These are phyloP conservation scores for Pantherophis vulpinus DNA, from an alignment of 2,797 vertebrate genomes.

Conservation along the genomic window DNA sequence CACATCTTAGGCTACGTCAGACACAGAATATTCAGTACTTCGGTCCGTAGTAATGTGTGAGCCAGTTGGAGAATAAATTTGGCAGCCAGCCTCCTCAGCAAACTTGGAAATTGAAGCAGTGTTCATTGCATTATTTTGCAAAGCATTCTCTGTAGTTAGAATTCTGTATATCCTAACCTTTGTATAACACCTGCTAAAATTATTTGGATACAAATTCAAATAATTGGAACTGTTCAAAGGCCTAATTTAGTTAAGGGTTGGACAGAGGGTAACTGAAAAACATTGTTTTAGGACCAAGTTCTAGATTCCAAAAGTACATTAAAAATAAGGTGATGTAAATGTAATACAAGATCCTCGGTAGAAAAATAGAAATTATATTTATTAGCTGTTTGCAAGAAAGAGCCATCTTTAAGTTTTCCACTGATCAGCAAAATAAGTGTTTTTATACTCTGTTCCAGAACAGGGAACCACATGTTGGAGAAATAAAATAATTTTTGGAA, in stretches of 20 bases:
- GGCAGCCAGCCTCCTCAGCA: background rate
- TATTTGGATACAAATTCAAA: background rate
- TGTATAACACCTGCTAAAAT: background rate
- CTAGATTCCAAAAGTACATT: background rate
- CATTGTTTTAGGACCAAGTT: too few relatives aligned
- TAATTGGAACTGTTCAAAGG: background rate
- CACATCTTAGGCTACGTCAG: background rate
- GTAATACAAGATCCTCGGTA: background rate
- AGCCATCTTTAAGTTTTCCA: background rate
- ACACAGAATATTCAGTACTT: conserved; percentile 1
- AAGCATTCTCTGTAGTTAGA: background rate
- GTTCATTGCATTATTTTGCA: background rate
- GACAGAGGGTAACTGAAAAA: background rate
- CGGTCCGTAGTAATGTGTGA: background rate
- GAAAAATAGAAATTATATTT: background rate
- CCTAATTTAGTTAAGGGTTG: background rate
- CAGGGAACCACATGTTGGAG: background rate
- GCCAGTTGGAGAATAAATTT: conserved; percentile 5
- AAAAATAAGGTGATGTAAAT: background rate
- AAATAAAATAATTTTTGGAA: background rate
- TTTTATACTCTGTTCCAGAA: background rate
- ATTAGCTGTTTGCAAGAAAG: background rate
- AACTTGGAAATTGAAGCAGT: background rate
- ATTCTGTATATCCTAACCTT: background rate
- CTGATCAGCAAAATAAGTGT: background rate